Evolutionary conservation across 2,113 vertebrate species (phyloP), one percentile per base, ranked within the genome.

Genomic region (Pelodiscus sinensis): DNA sequence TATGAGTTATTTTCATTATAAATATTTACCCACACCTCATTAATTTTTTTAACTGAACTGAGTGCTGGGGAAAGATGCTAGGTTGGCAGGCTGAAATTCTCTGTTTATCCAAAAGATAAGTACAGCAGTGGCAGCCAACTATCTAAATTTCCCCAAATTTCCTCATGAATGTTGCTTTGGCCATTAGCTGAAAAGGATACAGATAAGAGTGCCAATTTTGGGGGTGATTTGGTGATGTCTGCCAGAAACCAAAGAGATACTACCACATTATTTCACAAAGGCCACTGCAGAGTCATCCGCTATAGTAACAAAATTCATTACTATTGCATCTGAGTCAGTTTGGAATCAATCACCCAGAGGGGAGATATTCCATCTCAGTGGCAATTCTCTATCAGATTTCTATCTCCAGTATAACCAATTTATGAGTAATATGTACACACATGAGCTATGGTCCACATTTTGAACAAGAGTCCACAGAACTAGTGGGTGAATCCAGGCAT

Each of bases 11-110:
- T 90, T 93, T 88, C 35, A 91, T 86, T 94, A 85, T 75, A 89
- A 82, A 89, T 55, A 50, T 94, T 94, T 95, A 89, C 93, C 94
- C 29, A 35, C 4, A 88, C 92, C 18, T 89, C 52, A 55, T 54
- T 11, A 35, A 16, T 89, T 16, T 88, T 89, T 91, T 22, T 82
- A 89, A 50, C 55, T 89, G 87, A 87, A 92, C 88, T 55, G 80
- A 62, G 55, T 88, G 68, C 83, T 94, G 94, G 38, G 71, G 44
- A 95, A 89, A 85, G 31, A n/a, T 87, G 31, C 87, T 78, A 84
- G 85, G 50, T 50, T 91, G 85, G 90, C 14, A 38, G 62, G 58
- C 8, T 89, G 52, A 89, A 58, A 29, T 79, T 38, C 38, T 92
- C 27, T 38, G 54, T 25, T 56, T 35, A 85, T 90, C 18, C 6